These are phyloP conservation scores for Bombus balteatus DNA, from an alignment of 1,140 invertebrate species.

Conservation along the genomic window DNA sequence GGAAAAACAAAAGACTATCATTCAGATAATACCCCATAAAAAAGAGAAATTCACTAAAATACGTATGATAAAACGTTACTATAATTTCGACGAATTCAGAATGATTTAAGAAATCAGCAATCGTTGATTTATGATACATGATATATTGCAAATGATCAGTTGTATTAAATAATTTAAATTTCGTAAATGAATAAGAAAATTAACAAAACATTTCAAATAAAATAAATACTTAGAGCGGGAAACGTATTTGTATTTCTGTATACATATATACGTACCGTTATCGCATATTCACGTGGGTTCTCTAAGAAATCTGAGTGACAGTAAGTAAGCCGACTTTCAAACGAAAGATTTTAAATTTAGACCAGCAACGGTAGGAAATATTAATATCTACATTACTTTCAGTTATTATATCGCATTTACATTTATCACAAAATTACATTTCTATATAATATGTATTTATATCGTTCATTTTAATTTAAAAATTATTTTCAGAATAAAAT, in stretches of 20 bases:
- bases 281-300: background rate
- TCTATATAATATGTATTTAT: background rate
- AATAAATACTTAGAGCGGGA: background rate
- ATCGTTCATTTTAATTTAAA: background rate
- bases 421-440: background rate
- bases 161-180: background rate
- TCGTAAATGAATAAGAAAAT: background rate
- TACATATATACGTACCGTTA: background rate
- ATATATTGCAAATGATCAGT: background rate
- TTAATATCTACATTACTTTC: background rate
- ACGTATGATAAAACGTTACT: background rate
- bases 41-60: background rate
- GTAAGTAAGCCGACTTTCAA: background rate
- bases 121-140: background rate
- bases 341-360: background rate
- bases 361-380: background rate
- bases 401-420: background rate
- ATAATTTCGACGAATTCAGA: background rate
- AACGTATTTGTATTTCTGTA: background rate
- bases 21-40: background rate
- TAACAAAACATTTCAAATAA: background rate
- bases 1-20: constrained; percentile 29
- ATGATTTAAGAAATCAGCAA: background rate
- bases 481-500: background rate
- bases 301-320: background rate